Percentiles rank a stretch among this genome's conserved stretches.
Evolutionary conservation across 1,140 invertebrate genomes (phyloP).

Genomic region (Elymnias hypermnestra): DNA sequence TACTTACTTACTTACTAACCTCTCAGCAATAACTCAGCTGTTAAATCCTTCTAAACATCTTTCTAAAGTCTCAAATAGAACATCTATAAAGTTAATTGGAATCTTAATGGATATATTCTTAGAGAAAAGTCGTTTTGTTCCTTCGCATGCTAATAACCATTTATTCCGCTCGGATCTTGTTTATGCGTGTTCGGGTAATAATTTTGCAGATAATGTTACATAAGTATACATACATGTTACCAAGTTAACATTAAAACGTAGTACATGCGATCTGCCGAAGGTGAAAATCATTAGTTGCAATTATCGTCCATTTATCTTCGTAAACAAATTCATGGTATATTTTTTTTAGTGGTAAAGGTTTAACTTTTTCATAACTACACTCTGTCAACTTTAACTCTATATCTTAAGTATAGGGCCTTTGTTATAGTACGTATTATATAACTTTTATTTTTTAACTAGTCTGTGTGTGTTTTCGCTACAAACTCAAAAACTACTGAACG

Average conservation of each 20-base stretch:
- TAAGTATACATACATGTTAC: background rate
- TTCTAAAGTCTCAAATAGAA: too few species aligned
- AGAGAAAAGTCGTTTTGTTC: too few species aligned
- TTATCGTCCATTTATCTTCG: slow-evolving; percentile 7
- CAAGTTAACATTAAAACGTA: background rate
- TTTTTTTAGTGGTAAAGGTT: background rate
- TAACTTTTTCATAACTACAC: too few species aligned
- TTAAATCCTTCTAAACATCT: too few species aligned
- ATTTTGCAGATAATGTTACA: slow-evolving; percentile 12
- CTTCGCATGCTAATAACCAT: background rate
- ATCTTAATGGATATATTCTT: too few species aligned
- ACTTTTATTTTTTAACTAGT: background rate
- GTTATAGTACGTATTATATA: too few species aligned
- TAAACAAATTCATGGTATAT: background rate
- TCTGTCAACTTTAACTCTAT: too few species aligned
- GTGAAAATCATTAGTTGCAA: slow-evolving; percentile 12
- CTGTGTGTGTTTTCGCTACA: background rate
- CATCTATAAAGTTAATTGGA: too few species aligned
- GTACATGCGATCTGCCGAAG: slow-evolving; percentile 7
- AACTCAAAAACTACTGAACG: too few species aligned
- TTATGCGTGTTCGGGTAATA: background rate
- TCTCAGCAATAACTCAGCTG: too few species aligned
- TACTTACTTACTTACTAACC: too few species aligned
- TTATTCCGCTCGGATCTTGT: background rate
- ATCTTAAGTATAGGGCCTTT: too few species aligned